Conservation (phyloP, 2,888 invertebrate genomes). For the Philereme vetulata region DNA sequence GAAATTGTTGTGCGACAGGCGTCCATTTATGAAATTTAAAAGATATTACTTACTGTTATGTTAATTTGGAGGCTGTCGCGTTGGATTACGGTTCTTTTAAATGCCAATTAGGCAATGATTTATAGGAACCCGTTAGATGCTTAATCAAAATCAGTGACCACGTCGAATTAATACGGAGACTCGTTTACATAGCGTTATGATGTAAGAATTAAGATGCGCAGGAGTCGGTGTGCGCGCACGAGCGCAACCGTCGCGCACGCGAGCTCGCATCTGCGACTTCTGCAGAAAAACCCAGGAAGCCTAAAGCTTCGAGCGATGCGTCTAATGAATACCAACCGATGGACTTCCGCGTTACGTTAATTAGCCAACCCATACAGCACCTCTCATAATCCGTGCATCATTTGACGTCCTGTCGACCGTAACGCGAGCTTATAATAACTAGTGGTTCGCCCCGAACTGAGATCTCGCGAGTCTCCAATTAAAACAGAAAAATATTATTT, state of each 20-base stretch:
- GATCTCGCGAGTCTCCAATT: too few relatives aligned
- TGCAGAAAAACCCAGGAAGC: conserved; percentile 75
- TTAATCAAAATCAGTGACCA: conserved; percentile 57
- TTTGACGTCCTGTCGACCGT: conserved; percentile 32
- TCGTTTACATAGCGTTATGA: conserved; percentile 60
- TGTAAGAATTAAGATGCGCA: conserved; percentile 55
- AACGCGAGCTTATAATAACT: conserved; percentile 12
- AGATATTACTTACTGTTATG: neutral
- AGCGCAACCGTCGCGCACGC: conserved; percentile 48
- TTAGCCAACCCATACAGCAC: conserved; percentile 48
- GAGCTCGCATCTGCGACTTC: conserved; percentile 38
- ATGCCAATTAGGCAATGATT: conserved; percentile 25
- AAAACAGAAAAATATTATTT: too few relatives aligned
- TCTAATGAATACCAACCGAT: conserved; percentile 72
- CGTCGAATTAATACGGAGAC: conserved; percentile 50
- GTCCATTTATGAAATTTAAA: too few relatives aligned
- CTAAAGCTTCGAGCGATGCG: conserved; percentile 57
- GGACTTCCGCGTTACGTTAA: conserved; percentile 72
- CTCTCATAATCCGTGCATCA: conserved; percentile 28
- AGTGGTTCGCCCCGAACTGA: too few relatives aligned
- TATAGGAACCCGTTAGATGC: conserved; percentile 55
- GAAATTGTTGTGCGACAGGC: too few relatives aligned
- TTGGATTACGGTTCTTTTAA: conserved; percentile 19
- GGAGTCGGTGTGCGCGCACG: conserved; percentile 55
- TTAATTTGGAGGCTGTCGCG: neutral